phyloP scores from a whole-genome alignment of 2,113 vertebrate genomes.

The Cichladusa arquata region DNA sequence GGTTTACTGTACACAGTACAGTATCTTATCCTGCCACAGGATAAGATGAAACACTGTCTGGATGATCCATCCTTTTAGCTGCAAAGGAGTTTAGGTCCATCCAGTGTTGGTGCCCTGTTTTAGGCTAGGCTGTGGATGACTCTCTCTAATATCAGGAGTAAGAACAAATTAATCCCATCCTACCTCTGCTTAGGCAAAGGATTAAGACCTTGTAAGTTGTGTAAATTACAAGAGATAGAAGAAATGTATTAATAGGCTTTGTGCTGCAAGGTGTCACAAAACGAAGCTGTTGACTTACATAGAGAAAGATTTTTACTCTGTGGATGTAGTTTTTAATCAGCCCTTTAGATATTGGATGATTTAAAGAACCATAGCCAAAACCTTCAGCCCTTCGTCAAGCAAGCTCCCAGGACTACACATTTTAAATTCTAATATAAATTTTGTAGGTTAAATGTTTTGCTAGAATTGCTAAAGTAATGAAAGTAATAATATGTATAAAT shows the following conservation, averaged over 20 bases:
- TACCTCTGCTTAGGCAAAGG: background rate
- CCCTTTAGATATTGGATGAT: background rate
- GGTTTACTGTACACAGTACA: background rate
- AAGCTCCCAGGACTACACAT: background rate
- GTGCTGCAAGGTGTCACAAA: background rate
- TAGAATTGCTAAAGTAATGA: background rate
- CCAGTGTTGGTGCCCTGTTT: background rate
- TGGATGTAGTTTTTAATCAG: background rate
- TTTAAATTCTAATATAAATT: background rate
- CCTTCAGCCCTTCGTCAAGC: background rate
- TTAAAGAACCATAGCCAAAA: background rate
- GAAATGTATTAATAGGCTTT: background rate
- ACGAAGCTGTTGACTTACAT: background rate
- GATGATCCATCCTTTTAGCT: background rate
- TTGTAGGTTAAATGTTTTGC: conserved; percentile 18
- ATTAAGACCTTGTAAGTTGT: background rate
- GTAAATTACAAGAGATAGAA: background rate
- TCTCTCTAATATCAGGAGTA: background rate
- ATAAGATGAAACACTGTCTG: background rate
- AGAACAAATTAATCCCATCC: background rate
- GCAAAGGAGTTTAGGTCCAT: background rate
- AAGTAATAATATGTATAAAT: conserved; percentile 7
- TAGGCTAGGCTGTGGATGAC: background rate
- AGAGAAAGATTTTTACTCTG: background rate
- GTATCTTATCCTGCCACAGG: background rate